These are phyloP conservation scores for Liodrosophila aerea DNA, from an alignment of 2,888 invertebrate genomes.

Conservation along the genomic window DNA sequence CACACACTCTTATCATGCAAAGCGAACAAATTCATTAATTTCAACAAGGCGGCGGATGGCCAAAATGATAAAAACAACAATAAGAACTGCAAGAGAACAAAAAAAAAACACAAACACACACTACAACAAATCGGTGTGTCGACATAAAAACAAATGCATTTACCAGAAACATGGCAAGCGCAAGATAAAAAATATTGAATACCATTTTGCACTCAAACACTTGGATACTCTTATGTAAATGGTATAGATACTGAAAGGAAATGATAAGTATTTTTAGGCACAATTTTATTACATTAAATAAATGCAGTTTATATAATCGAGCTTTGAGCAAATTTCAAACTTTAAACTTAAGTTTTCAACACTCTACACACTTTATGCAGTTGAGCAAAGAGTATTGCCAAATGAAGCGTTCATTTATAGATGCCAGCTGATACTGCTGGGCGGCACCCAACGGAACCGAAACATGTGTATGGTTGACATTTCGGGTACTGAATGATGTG, in stretches of 20 bases:
- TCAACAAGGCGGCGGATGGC: constrained; percentile 38
- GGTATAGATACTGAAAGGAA: too few relatives aligned
- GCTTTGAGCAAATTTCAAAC: too few relatives aligned
- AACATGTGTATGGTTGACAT: constrained; percentile 46
- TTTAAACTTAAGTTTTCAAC: too few relatives aligned
- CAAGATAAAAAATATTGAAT: constrained; percentile 22
- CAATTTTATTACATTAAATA: too few relatives aligned
- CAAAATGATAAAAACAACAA: constrained; percentile 27
- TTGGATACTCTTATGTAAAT: constrained; percentile 19
- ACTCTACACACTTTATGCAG: too few relatives aligned
- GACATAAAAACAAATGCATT: constrained; percentile 56
- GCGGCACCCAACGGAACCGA: constrained; percentile 13
- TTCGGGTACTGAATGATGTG: constrained; percentile 17
- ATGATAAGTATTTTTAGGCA: too few relatives aligned
- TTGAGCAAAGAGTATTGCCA: constrained; percentile 24
- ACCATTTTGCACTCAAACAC: neutral
- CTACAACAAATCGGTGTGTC: constrained; percentile 50
- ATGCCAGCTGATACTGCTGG: too few relatives aligned
- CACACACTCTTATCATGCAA: constrained; percentile 10
- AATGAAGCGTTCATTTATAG: constrained; percentile 24
- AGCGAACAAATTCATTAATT: constrained; percentile 65
- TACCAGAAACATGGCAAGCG: constrained; percentile 48
- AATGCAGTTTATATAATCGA: too few relatives aligned
- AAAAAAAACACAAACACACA: neutral
- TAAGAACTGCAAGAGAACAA: constrained; percentile 14